Conservation (phyloP, 2,797 vertebrate species). For the Sebastes iracundus region DNA sequence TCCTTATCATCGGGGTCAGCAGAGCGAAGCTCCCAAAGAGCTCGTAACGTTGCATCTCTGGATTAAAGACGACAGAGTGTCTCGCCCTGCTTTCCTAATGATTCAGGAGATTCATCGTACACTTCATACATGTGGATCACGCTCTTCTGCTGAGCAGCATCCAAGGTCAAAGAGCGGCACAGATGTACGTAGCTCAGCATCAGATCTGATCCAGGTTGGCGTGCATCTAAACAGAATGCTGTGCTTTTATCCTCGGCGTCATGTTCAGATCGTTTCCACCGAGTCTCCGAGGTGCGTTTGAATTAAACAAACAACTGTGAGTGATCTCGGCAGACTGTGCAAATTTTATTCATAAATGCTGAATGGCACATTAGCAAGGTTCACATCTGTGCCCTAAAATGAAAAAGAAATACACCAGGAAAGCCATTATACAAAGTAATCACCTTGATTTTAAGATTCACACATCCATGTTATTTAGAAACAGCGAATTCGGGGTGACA, state of each 20-base stretch:
- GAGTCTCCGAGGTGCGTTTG: background rate
- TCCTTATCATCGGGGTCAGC: slow-evolving; percentile 17
- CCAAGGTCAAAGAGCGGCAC: slow-evolving; percentile 29
- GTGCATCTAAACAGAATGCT: background rate
- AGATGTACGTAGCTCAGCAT: background rate
- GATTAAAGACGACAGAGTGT: background rate
- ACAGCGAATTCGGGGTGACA: background rate
- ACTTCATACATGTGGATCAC: background rate
- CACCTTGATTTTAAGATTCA: background rate
- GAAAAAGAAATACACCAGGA: background rate
- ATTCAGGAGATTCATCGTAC: slow-evolving; percentile 24
- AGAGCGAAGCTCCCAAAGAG: background rate
- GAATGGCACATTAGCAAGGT: slow-evolving; percentile 1
- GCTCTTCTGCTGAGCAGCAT: background rate
- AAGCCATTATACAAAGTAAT: slow-evolving; percentile 2
- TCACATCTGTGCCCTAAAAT: slow-evolving; percentile 3
- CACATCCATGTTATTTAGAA: slow-evolving; percentile 16
- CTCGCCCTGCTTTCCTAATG: slow-evolving; percentile 8
- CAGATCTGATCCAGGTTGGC: background rate
- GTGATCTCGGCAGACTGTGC: background rate
- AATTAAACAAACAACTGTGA: slow-evolving; percentile 20
- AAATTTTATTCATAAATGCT: slow-evolving; percentile 17
- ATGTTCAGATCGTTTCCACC: background rate
- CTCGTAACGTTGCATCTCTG: background rate
- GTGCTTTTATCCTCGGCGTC: background rate